Base-by-base conservation (phyloP, 2,113 vertebrate genomes). In the Chloebia gouldiae region DNA sequence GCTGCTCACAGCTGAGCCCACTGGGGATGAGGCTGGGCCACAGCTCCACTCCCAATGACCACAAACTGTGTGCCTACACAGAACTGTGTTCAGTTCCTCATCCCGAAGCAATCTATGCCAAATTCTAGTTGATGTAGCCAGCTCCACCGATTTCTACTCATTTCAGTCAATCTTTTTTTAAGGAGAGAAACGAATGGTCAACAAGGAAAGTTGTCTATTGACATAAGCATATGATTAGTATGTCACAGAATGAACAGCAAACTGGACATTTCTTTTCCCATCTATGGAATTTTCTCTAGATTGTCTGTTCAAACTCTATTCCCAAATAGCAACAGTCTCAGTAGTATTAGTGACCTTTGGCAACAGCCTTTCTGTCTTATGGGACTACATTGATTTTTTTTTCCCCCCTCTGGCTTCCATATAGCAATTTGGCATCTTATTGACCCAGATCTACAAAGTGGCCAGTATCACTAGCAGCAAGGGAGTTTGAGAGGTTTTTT, bases 401-500 rank as follows among this genome's bases (percentile, higher is more conserved):
- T 71, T 35, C 27, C 1, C 5, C 44, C 49, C 42, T 51, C 79
- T 90, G 87, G 64, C 54, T 96, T 76, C 45, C 13, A 20, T 61
- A 35, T 64, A 96, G 90, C 51, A 40, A 86, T 91, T 14, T 78
- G 91, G 56, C 91, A 44, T 94, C 60, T 53, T 77, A 92, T 10
- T 95, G 76, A 93, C 70, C 87, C 54, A 95, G 35, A 64, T 73
- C n/a, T 90, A 78, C 30, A 63, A 54, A 95, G 72, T 49, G 47
- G 66, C 47, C 60, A 75, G 39, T 87, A 50, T 51, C 77, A 40
- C 69, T 56, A 88, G 57, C 63, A 95, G 66, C 85, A 80, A 57
- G 84, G 77, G 91, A 93, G 54, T 86, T 63, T 12, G 35, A 86
- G 73, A 82, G 51, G 82, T 79, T 88, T 92, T 94, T 96, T 96